phyloP scores from a whole-genome alignment of 1,140 invertebrate species.

The Caenorhabditis briggsae region DNA sequence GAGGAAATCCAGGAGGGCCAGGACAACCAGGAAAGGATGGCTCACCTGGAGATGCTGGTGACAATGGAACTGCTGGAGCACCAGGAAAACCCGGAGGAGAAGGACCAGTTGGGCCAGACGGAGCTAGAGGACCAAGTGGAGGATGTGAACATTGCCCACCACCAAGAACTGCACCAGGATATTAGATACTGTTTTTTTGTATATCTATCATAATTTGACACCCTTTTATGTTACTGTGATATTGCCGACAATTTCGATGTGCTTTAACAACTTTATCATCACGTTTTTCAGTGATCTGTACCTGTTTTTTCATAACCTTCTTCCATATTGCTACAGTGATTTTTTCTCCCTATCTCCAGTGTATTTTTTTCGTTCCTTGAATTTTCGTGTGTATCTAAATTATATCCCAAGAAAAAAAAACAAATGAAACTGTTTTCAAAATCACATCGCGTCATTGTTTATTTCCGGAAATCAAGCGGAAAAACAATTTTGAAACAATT shows the following conservation, averaged over 20 bases:
- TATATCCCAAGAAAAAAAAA: slow-evolving; percentile 27
- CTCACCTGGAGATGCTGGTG: slow-evolving; percentile 59
- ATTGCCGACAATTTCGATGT: slow-evolving; percentile 14
- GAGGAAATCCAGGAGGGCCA: slow-evolving; percentile 30
- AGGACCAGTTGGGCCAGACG: slow-evolving; percentile 61
- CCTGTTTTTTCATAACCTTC: background rate
- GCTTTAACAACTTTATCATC: slow-evolving; percentile 24
- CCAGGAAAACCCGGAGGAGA: slow-evolving; percentile 53
- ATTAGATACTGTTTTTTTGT: slow-evolving; percentile 42
- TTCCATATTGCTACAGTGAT: background rate
- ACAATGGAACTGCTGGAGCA: slow-evolving; percentile 59
- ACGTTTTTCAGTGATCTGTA: slow-evolving; percentile 32
- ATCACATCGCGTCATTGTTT: background rate
- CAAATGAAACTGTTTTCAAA: background rate
- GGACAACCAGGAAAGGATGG: slow-evolving; percentile 51
- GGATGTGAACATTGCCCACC: slow-evolving; percentile 66
- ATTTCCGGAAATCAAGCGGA: background rate
- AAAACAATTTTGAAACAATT: no score
- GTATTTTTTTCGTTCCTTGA: slow-evolving; percentile 9
- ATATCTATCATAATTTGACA: background rate
- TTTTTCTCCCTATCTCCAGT: background rate
- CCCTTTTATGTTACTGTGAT: background rate
- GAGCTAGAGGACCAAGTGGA: slow-evolving; percentile 61
- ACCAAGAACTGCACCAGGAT: slow-evolving; percentile 65
- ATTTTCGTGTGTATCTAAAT: slow-evolving; percentile 34